Percentiles rank a stretch among this genome's conserved stretches.
Conservation (phyloP, 2,888 invertebrate genomes). For the Lithophane socia region DNA sequence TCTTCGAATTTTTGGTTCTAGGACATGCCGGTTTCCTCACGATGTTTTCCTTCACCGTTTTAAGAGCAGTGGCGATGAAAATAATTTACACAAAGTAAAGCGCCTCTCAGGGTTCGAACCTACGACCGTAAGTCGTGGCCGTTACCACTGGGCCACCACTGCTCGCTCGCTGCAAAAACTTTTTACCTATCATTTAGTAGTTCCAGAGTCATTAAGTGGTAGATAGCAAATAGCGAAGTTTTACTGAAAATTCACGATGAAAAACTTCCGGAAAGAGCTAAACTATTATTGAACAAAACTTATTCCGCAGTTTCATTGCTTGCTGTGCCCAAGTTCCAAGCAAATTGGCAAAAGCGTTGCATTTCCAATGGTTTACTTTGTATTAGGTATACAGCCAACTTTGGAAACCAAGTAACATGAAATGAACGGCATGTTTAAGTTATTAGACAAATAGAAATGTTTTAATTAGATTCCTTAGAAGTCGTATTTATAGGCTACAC, state of each 20-base stretch:
- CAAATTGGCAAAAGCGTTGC: constrained; percentile 43
- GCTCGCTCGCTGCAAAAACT: no score
- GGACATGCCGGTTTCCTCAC: no score
- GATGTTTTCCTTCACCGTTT: no score
- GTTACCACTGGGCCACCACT: no score
- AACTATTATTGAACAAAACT: constrained; percentile 53
- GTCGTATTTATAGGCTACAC: not conserved
- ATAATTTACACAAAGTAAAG: no score
- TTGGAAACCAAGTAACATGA: constrained; percentile 15
- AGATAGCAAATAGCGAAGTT: constrained; percentile 25
- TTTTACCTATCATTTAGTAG: not conserved
- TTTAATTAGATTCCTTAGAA: constrained; percentile 25
- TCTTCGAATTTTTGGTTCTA: no score
- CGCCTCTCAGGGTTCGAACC: no score
- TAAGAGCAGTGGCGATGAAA: no score
- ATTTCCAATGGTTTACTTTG: constrained; percentile 42
- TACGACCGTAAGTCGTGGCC: no score
- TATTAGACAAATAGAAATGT: constrained; percentile 8
- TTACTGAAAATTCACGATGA: constrained; percentile 15
- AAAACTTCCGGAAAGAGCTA: constrained; percentile 28
- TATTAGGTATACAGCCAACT: constrained; percentile 17
- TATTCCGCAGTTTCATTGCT: constrained; percentile 26
- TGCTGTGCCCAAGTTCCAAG: constrained; percentile 31
- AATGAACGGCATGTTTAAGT: constrained; percentile 18
- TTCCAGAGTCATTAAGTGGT: constrained; percentile 3